These are phyloP conservation scores for Paraescarpia echinospica DNA, from an alignment of 1,140 invertebrate species.

Conservation along the genomic window DNA sequence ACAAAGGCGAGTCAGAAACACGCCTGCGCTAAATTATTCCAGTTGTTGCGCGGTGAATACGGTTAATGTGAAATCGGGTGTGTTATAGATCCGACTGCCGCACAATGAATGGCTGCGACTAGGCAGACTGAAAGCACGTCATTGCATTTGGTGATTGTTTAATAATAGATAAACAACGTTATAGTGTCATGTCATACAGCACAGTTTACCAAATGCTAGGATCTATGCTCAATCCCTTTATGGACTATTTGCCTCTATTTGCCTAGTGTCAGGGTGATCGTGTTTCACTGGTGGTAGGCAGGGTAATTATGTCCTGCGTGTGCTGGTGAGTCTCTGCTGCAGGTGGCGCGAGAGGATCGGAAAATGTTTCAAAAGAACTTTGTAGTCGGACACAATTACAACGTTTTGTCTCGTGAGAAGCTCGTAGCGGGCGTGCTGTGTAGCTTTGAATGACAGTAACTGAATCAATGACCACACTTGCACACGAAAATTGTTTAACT, in stretches of 20 bases:
- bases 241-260: no score
- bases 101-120: no score
- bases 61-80: background rate
- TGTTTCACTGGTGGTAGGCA: background rate
- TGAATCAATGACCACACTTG: background rate
- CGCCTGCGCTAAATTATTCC: background rate
- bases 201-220: no score
- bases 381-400: background rate
- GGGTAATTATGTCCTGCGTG: background rate
- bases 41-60: background rate
- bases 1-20: background rate
- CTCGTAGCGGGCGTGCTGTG: background rate
- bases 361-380: background rate
- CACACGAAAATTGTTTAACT: background rate
- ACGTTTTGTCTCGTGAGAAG: background rate
- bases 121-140: no score
- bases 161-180: no score
- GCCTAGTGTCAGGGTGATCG: background rate
- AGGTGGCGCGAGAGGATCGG: background rate
- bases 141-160: no score
- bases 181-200: no score
- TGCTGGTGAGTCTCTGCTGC: background rate
- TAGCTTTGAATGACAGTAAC: background rate
- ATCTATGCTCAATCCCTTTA: no score
- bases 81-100: background rate